Evolutionary conservation across 2,113 vertebrate genomes (phyloP), one percentile per base, ranked within the genome.

Genomic region (Otus sunia): DNA sequence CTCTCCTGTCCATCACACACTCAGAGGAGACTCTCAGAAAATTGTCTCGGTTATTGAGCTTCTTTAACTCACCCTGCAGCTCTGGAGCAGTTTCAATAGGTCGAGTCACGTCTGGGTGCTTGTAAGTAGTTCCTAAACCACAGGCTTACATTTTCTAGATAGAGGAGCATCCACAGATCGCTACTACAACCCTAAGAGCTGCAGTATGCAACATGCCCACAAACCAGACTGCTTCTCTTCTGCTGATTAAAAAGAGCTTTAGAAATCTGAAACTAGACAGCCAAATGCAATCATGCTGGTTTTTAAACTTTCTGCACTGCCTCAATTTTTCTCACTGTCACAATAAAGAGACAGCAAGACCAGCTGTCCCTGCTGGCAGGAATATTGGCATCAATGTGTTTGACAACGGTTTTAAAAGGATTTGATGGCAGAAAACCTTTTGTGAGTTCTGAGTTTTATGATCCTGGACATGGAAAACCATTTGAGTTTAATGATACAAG

Each of bases 331-430:
- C 84, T 91, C 77, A 75, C 86, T 95, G 91, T 87, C 81, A 94
- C 58, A 88, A 95, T 86, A 95, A 95, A 95, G 84, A 94, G 84
- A 72, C 63, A 39, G 91, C 77, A 88, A 96, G 91, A 96, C 94
- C 92, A 95, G 91, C 89, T 96, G 92, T 94, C 94, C 94, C 97
- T 94, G 71, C 89, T 94, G 89, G 94, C 92, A 97, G 86, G 66
- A 95, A 82, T 91, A 92, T 92, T 76, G 91, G 81, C 91, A 94
- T 90, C 73, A 72, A 16, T 90, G 80, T 92, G 50, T 91, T 95
- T 95, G 86, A 94, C 92, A 94, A 92, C 0, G 45, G 71, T 76
- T 96, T 96, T 95, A 71, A 95, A 95, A 92, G 59, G 87, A 82
- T 91, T 88, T 91, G 84, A 94, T 88, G 58, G 77, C 50, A 91